A percentile compares a stretch with the other conserved stretches of the same genome.
Evolutionary conservation across 2,888 invertebrate genomes (phyloP).

Genomic region (Vanessa cardui): DNA sequence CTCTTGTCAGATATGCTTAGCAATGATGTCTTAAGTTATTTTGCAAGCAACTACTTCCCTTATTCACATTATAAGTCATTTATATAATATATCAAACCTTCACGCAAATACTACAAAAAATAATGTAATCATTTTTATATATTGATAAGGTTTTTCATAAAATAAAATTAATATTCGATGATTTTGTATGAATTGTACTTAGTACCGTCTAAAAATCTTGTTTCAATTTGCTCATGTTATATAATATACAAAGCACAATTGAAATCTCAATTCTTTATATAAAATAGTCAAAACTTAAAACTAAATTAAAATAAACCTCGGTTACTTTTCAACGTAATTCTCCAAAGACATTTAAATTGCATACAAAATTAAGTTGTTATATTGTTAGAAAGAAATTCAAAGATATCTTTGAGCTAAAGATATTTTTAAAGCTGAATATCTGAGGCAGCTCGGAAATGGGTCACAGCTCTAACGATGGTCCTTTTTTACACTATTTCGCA

Average conservation of each 20-base stretch:
- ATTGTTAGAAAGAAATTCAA: constrained; percentile 30
- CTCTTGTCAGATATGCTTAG: no score
- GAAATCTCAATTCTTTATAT: not conserved
- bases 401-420: constrained; percentile 35
- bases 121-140: no score
- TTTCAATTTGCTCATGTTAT: no score
- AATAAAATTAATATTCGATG: no score
- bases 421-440: constrained; percentile 21
- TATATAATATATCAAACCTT: no score
- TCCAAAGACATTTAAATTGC: constrained; percentile 19
- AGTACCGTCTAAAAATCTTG: no score
- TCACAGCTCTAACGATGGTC: constrained; percentile 63
- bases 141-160: no score
- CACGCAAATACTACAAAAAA: no score
- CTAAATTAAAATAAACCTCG: not conserved
- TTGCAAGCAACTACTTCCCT: no score
- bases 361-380: constrained; percentile 36
- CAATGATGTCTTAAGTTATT: no score
- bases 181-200: no score
- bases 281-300: not conserved
- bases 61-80: no score
- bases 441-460: constrained; percentile 53
- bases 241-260: not conserved
- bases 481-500: constrained; percentile 56
- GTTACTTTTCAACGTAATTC: constrained; percentile 5